Base-by-base conservation (phyloP, 2,888 invertebrate genomes). In the Tipula vernalis region DNA sequence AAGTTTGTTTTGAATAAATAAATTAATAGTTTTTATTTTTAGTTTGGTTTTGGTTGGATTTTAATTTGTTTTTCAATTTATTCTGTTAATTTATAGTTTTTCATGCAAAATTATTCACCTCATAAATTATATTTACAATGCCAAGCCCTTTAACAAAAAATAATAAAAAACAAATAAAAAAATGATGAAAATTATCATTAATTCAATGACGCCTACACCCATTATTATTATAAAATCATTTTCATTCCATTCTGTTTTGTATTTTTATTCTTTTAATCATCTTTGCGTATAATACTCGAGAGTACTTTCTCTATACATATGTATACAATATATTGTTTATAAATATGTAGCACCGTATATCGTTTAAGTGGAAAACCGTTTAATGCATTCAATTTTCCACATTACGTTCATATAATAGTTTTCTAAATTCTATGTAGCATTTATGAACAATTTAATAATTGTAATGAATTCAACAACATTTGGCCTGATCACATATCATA, bases 21-120 rank as follows among this genome's bases (percentile, higher is more conserved):
- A 71, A 71, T 71, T 71, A 71, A 71, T 71, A 71, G 28, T 71
- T 71, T 71, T 47, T n/a, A n/a, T 47, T 3, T 47, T n/a, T 47
- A n/a, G 13, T 42, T 44, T 44, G 44, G 44, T 44, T 39, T 44
- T n/a, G 71, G 71, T 71, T 71, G 71, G 71, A 71, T 71, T 71
- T 71, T 71, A 71, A 71, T 71, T 71, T 71, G 71, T 71, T 71
- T 57, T 57, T 57, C 51, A 57, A 57, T 57, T 15, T 15, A 57
- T 57, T 15, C 12, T 71, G 71, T 28, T 71, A 71, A 71, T 71
- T 71, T 71, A 71, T 71, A 71, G 71, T 71, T 71, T 71, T 71
- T 71, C 71, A 71, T 71, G 71, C 71, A 71, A 71, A 71, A 71
- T 71, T 71, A 71, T 71, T 71, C 71, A 71, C 71, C 71, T 71